A percentile compares a stretch with the other conserved stretches of the same genome.
Conservation (phyloP, 2,888 invertebrate species). For the Furcula furcula region DNA sequence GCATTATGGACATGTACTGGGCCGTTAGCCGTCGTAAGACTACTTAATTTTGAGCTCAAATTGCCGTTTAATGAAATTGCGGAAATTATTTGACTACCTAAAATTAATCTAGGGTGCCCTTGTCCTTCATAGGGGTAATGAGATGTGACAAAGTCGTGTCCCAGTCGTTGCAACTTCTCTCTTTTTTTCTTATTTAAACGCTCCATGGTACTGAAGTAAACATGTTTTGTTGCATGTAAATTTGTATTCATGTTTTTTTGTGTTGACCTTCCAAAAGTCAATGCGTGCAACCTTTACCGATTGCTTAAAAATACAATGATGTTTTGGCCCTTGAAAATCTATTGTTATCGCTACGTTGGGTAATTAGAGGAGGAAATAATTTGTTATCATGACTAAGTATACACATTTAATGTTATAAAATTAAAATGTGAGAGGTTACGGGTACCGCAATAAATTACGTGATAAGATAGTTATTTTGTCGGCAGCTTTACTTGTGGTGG, state of each 20-base stretch:
- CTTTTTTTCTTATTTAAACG: no score
- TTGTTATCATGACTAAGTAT: background rate
- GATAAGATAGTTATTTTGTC: no score
- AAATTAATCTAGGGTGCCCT: no score
- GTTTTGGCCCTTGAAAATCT: background rate
- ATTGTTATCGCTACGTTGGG: background rate
- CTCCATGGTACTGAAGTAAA: constrained; percentile 1
- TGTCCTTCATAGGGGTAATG: no score
- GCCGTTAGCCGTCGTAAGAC: no score
- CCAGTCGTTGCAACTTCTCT: constrained; percentile 4
- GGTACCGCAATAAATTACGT: constrained; percentile 5
- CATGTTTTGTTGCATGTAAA: background rate
- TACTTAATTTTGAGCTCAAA: background rate
- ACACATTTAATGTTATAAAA: background rate
- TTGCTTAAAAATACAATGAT: no score
- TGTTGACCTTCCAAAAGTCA: background rate
- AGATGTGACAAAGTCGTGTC: no score
- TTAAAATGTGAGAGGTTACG: background rate
- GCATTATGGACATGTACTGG: no score
- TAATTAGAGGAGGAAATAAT: background rate
- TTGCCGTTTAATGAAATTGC: no score
- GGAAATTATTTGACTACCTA: no score
- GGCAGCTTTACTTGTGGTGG: no score
- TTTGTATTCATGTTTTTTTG: background rate
- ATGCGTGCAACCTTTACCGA: no score